A percentile compares a stretch with the other conserved stretches of the same genome.
phyloP scores from a whole-genome alignment of 2,888 invertebrate genomes.

The Zonitis immaculata region DNA sequence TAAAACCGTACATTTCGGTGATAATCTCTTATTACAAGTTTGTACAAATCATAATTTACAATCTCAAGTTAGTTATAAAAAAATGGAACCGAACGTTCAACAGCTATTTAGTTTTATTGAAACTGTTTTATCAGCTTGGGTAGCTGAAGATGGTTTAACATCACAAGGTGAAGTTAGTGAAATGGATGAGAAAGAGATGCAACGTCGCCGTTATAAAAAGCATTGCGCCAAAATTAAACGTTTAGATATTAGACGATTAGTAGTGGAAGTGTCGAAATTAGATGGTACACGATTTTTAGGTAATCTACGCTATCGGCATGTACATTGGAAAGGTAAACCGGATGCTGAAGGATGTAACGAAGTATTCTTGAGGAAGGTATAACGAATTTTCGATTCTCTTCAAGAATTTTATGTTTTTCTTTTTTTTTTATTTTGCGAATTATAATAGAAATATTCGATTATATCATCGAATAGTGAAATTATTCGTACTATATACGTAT shows the following conservation, averaged over 20 bases:
- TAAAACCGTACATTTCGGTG: slow-evolving; percentile 75
- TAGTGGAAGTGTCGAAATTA: slow-evolving; percentile 65
- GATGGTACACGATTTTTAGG: slow-evolving; percentile 63
- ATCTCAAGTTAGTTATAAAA: slow-evolving; percentile 51
- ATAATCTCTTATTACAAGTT: slow-evolving; percentile 68
- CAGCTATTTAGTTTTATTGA: slow-evolving; percentile 79
- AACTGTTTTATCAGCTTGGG: slow-evolving; percentile 74
- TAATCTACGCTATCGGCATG: slow-evolving; percentile 68
- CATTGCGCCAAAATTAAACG: slow-evolving; percentile 62
- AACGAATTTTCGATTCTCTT: too few species aligned
- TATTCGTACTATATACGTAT: too few species aligned
- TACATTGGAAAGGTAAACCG: slow-evolving; percentile 81
- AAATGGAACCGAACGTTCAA: slow-evolving; percentile 71
- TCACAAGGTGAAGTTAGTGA: slow-evolving; percentile 71
- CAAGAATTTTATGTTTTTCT: too few species aligned
- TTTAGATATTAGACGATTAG: slow-evolving; percentile 64
- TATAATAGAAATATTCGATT: too few species aligned
- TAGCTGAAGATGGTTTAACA: slow-evolving; percentile 66
- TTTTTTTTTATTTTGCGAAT: too few species aligned
- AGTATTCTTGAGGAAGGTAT: slow-evolving; percentile 80
- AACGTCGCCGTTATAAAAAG: slow-evolving; percentile 56
- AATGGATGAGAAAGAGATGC: slow-evolving; percentile 63
- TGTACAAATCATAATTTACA: slow-evolving; percentile 64
- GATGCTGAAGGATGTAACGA: slow-evolving; percentile 87
- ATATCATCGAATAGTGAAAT: too few species aligned